Conservation (phyloP, 2,888 invertebrate species). For the Philopedon plagiatum region DNA sequence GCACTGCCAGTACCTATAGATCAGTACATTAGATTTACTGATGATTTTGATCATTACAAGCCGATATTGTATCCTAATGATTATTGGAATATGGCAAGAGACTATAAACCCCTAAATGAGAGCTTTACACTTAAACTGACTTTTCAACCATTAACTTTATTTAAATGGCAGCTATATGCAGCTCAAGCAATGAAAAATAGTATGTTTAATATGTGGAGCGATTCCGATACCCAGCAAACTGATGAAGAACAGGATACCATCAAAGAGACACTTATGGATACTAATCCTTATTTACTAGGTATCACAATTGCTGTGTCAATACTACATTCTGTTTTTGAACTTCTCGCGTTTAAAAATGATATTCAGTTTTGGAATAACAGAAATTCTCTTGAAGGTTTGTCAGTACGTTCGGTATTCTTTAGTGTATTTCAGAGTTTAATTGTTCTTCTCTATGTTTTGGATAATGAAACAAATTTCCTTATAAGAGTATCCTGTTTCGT, state of each 20-base stretch:
- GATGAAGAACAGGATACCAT: slow-evolving; percentile 92
- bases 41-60: slow-evolving; percentile 89
- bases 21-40: slow-evolving; percentile 91
- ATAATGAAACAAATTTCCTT: slow-evolving; percentile 98
- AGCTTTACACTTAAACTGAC: slow-evolving; percentile 79
- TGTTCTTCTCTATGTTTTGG: slow-evolving; percentile 95
- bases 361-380: slow-evolving; percentile 99
- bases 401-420: slow-evolving; percentile 98
- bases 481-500: slow-evolving; percentile 95
- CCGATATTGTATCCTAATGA: slow-evolving; percentile 97
- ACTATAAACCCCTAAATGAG: slow-evolving; percentile 91
- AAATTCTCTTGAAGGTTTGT: slow-evolving; percentile 96
- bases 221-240: slow-evolving; percentile 80
- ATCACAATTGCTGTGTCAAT: slow-evolving; percentile 94
- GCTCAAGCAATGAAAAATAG: slow-evolving; percentile 92
- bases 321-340: slow-evolving; percentile 97
- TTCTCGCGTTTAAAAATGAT: slow-evolving; percentile 99
- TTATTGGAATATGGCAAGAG: slow-evolving; percentile 98
- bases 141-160: slow-evolving; percentile 92
- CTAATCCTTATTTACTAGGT: slow-evolving; percentile 94
- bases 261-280: slow-evolving; percentile 95
- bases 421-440: slow-evolving; percentile 97
- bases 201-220: slow-evolving; percentile 83
- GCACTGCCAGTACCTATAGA: slow-evolving; percentile 93
- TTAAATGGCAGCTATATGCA: slow-evolving; percentile 98